Base-by-base conservation (phyloP, 2,113 vertebrate genomes). In the Thymallus thymallus region DNA sequence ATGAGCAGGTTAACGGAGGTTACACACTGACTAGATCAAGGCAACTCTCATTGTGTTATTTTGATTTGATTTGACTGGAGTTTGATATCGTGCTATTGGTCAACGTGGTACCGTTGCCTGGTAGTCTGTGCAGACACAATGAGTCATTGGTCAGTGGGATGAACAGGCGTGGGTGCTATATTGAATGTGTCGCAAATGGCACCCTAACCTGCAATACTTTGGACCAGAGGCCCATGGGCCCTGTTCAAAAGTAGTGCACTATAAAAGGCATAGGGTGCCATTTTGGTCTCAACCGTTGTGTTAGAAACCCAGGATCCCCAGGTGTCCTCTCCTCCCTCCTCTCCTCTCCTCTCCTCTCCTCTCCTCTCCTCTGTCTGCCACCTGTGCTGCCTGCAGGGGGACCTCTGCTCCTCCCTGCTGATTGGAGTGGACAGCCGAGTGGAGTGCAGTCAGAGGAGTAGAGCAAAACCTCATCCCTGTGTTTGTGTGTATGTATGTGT, bases 361-460 rank as follows among this genome's bases (percentile, higher is more conserved):
- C 9, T 41, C 35, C 64, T 18, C 18, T 66, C 16, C 16, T 14
- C 48, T 51, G 13, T 18, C 64, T 35, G 64, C 20, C 18, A 66
- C 29, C 30, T 66, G 64, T 35, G 64, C 64, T 66, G 64, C 64
- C 64, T 66, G 64, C 64, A 66, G 10, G 7, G 30, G n/a, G 29
- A 30, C 29, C 64, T 66, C 64, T 35, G 64, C 64, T 66, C 64
- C 30, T 66, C 64, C 6, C 14, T 32, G 18, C 16, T 66, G 29
- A 66, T 66, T 66, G 30, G 64, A 66, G 29, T n/a, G 64, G 29
- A 66, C 64, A 66, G 29, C 64, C 35, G 26, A 30, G 64, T 65
- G 29, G 29, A 20, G 63, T 24, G 26, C 16, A 5, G 63, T 65
- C 63, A 30, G 63, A n/a, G 56, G 20, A 51, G 22, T 65, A 30